Base-by-base conservation (phyloP, 2,113 vertebrate genomes). In the Esox niger region DNA sequence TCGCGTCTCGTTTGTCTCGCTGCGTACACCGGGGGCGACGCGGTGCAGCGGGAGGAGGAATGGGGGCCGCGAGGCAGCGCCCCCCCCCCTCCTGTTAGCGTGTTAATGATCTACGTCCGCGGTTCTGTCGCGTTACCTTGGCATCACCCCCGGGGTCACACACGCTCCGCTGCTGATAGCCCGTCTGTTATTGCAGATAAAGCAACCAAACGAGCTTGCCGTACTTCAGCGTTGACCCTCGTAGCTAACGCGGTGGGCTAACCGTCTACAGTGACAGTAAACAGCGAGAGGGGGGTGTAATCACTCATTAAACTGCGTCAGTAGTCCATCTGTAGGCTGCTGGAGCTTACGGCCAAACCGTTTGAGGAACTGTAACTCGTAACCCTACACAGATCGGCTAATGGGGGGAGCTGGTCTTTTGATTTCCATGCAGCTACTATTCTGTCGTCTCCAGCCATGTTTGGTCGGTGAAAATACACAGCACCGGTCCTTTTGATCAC, bases 101-200 rank as follows among this genome's bases (percentile, higher is more conserved):
- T 74, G 75, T 80, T 79, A 79, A 88, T 88, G 86, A 87, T 84
- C 75, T 85, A 81, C 79, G 75, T 84, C 82, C 81, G 78, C 75
- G 17, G 79, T 78, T 66, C 73, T 78, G 85, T 85, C 70, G 43
- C 75, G 67, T 76, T 83, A 86, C 88, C 82, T 84, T 77, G 76
- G 79, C 70, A 76, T 82, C 86, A 78, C 83, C 86, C n/a, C 80
- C 70, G 56, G 83, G 88, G 88, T 88, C 87, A 86, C 79, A 72
- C 59, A 4, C 73, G 81, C 79, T 52, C 26, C 59, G 79, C 72
- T 60, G 55, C 86, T 82, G 85, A 84, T 86, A 74, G 83, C 79
- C 87, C 88, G 87, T 88, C 88, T 88, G 87, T 87, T 87, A 76
- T 75, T 61, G 70, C 79, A 80, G 82, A 88, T 82, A 84, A 87